phyloP scores from a whole-genome alignment of 37 sponge, comb jelly and placozoan species.

The Aplysina aerophoba region DNA sequence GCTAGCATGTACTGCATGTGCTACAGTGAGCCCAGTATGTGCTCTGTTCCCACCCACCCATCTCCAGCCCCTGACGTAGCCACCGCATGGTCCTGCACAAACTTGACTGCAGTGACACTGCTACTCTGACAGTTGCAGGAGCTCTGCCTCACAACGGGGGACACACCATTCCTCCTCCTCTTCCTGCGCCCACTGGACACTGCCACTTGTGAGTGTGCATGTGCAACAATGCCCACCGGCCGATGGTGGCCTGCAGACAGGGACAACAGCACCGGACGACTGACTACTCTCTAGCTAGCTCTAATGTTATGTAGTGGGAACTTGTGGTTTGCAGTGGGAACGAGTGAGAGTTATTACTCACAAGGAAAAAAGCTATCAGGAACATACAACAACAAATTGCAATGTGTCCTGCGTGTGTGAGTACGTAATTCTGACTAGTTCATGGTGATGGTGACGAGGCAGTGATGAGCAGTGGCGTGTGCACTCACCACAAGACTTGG shows the following conservation, averaged over 20 bases:
- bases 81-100: slow-evolving; percentile 57
- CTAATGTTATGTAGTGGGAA: neutral
- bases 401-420: too few species aligned
- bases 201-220: slow-evolving; percentile 15
- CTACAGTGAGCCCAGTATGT: too few species aligned
- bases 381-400: neutral
- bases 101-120: slow-evolving; percentile 69
- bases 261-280: neutral
- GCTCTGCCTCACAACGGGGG: neutral
- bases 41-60: slow-evolving; percentile 46
- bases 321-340: neutral
- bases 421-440: too few species aligned
- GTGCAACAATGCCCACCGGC: neutral
- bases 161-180: neutral
- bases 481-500: slow-evolving; percentile 25
- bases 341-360: too few species aligned
- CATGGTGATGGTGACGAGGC: too few species aligned
- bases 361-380: too few species aligned
- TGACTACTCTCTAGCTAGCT: neutral
- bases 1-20: too few species aligned
- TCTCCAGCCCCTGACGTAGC: slow-evolving; percentile 63
- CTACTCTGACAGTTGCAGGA: slow-evolving; percentile 6
- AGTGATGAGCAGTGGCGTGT: neutral
- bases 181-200: slow-evolving; percentile 2
- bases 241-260: slow-evolving; percentile 1